Evolutionary conservation across 1,140 invertebrate genomes (phyloP).

Genomic region (Brachionus rotundiformis): DNA sequence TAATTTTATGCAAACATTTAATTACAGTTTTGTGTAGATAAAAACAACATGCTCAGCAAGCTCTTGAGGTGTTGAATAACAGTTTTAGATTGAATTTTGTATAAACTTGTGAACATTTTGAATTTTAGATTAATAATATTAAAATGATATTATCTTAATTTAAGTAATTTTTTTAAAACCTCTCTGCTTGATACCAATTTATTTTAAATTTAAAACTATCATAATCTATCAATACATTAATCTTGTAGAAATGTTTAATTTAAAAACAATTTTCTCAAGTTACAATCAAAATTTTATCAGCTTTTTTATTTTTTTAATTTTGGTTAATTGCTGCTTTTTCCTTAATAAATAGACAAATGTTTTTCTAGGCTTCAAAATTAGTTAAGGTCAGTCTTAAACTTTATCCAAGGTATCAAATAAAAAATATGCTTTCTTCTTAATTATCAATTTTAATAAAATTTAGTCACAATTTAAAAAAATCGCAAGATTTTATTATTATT

Average conservation of each 20-base stretch:
- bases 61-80: conserved; percentile 15
- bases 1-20: conserved; percentile 34
- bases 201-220: not conserved
- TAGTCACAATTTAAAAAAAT: too few relatives aligned
- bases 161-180: not conserved
- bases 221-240: not conserved
- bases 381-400: too few relatives aligned
- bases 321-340: not conserved
- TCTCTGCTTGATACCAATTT: not conserved
- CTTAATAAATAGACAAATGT: too few relatives aligned
- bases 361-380: too few relatives aligned
- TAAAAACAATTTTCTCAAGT: not conserved
- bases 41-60: conserved; percentile 29
- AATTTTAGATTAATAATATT: not conserved
- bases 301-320: not conserved
- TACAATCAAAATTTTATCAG: not conserved
- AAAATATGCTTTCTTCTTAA: too few relatives aligned
- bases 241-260: not conserved
- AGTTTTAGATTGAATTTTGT: not conserved
- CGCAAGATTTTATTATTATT: too few relatives aligned
- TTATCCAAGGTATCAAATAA: too few relatives aligned
- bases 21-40: conserved; percentile 11
- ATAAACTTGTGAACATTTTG: conserved; percentile 8
- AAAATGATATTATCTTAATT: not conserved
- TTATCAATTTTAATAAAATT: too few relatives aligned